Conservation (phyloP, 2,113 vertebrate species). For the Myocastor coypus region DNA sequence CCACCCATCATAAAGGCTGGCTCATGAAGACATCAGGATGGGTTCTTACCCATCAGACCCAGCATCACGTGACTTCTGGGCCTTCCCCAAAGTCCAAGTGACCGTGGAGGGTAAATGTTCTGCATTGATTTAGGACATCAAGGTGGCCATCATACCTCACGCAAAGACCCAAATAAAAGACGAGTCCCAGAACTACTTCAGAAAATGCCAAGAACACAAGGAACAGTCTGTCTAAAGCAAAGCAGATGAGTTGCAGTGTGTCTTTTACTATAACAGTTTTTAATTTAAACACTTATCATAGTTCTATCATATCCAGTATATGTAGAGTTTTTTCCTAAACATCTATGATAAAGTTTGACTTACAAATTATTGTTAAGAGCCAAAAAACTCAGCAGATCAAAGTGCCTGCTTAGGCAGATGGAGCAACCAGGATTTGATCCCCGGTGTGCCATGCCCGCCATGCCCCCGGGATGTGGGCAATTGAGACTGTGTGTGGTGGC, state of each 20-base stretch:
- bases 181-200: background rate
- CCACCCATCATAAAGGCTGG: background rate
- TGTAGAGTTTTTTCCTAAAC: background rate
- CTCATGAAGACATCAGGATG: background rate
- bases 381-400: too few relatives aligned
- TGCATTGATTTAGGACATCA: background rate
- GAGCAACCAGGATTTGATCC: too few relatives aligned
- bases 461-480: too few relatives aligned
- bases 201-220: background rate
- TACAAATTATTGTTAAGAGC: background rate
- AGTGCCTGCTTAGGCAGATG: too few relatives aligned
- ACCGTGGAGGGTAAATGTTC: background rate
- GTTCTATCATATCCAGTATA: background rate
- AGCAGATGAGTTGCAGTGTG: background rate
- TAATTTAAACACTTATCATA: background rate
- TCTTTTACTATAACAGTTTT: background rate
- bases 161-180: background rate
- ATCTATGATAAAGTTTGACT: background rate
- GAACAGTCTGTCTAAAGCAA: background rate
- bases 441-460: too few relatives aligned
- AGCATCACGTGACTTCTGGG: background rate
- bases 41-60: background rate
- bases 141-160: background rate
- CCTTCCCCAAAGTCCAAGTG: background rate
- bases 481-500: too few relatives aligned